Conservation (phyloP, 2,888 invertebrate genomes). For the Torymus aiolomorphi region DNA sequence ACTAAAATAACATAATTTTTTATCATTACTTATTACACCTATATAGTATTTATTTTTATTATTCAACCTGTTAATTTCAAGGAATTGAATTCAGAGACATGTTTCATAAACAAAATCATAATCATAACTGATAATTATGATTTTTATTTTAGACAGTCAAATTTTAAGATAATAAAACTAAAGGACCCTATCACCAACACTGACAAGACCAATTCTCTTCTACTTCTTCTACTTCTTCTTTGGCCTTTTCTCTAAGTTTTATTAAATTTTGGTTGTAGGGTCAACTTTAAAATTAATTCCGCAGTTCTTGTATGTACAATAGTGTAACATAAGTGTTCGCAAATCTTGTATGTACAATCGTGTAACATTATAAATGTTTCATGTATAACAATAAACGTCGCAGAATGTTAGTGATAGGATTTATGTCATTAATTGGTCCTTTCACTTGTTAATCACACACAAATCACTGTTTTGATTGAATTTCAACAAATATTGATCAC, state of each 20-base stretch:
- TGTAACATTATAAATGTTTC: constrained; percentile 48
- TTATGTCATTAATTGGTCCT: constrained; percentile 48
- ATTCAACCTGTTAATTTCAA: constrained; percentile 32
- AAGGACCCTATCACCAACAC: constrained; percentile 52
- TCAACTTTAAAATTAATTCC: constrained; percentile 40
- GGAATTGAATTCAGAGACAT: constrained; percentile 2
- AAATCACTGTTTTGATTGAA: not conserved
- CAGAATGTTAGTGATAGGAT: constrained; percentile 49
- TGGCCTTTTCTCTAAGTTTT: constrained; percentile 48
- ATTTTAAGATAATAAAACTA: constrained; percentile 46
- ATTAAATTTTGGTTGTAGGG: constrained; percentile 44
- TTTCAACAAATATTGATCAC: constrained; percentile 1
- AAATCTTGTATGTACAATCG: constrained; percentile 49
- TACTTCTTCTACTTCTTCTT: constrained; percentile 45
- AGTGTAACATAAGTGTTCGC: constrained; percentile 21
- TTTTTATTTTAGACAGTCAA: constrained; percentile 53
- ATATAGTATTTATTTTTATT: not conserved
- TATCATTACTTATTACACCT: too few relatives aligned
- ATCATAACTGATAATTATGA: constrained; percentile 47
- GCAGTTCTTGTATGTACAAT: constrained; percentile 49
- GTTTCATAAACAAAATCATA: constrained; percentile 8
- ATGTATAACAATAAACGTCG: constrained; percentile 40
- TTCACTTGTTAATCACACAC: constrained; percentile 33
- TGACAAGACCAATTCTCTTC: constrained; percentile 50
- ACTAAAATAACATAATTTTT: too few relatives aligned